A percentile compares a stretch with the other conserved stretches of the same genome.
Conservation (phyloP, 2,113 vertebrate species). For the Amphilophus citrinellus region DNA sequence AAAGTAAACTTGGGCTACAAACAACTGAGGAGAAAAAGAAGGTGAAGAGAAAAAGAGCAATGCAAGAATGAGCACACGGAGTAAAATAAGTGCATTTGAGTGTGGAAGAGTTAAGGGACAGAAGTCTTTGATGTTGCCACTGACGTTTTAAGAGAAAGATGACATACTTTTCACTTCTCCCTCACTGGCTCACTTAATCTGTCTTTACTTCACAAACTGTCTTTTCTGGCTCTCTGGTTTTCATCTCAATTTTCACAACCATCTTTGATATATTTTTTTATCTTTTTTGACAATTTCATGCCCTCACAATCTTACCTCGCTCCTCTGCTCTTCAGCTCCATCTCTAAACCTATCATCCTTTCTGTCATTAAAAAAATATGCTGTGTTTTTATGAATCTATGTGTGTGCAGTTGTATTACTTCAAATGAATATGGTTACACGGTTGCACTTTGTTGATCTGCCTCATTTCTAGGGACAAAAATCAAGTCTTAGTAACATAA, state of each 20-base stretch:
- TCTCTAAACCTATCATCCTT: slow-evolving; percentile 1
- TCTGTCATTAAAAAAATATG: slow-evolving; percentile 12
- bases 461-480: neutral
- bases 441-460: neutral
- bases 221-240: slow-evolving; percentile 41
- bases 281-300: slow-evolving; percentile 51
- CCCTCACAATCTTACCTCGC: slow-evolving; percentile 12
- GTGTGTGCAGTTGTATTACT: neutral
- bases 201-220: slow-evolving; percentile 27
- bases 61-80: neutral
- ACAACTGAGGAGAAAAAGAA: neutral
- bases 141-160: slow-evolving; percentile 42
- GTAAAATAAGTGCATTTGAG: neutral
- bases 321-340: slow-evolving; percentile 11
- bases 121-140: slow-evolving; percentile 56
- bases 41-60: neutral
- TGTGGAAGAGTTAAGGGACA: slow-evolving; percentile 15
- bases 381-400: neutral
- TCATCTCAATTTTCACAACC: slow-evolving; percentile 57
- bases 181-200: slow-evolving; percentile 44
- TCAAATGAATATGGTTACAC: neutral
- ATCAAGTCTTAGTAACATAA: neutral
- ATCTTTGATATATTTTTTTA: slow-evolving; percentile 44
- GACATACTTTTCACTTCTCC: slow-evolving; percentile 35
- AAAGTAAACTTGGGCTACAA: slow-evolving; percentile 9